Evolutionary conservation across 2,888 invertebrate genomes (phyloP).

Genomic region (Molorchus minor): DNA sequence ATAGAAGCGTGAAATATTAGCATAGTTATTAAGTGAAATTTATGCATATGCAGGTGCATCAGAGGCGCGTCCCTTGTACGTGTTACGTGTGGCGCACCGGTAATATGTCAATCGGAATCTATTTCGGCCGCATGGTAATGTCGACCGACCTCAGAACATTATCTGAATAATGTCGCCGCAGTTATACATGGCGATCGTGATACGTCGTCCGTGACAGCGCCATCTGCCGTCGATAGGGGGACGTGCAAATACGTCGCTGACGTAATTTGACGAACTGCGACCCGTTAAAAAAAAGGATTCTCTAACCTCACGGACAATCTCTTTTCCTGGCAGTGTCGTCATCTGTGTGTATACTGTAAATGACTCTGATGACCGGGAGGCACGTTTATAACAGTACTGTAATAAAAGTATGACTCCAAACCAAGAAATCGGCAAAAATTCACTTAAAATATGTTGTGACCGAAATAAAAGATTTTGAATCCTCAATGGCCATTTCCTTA

Average conservation of each 20-base stretch:
- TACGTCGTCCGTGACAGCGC: conserved; percentile 40
- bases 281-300: no score
- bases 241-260: conserved; percentile 34
- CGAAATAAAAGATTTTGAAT: no score
- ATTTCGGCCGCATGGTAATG: conserved; percentile 29
- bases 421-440: no score
- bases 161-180: conserved; percentile 42
- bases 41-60: conserved; percentile 39
- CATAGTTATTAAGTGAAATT: conserved; percentile 38
- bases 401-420: no score
- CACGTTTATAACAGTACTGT: no score
- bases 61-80: conserved; percentile 18
- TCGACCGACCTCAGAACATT: conserved; percentile 37
- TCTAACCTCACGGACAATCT: no score
- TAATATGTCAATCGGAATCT: conserved; percentile 40
- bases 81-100: conserved; percentile 30
- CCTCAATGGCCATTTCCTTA: no score
- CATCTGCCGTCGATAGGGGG: conserved; percentile 41
- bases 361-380: no score
- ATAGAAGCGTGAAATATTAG: conserved; percentile 37
- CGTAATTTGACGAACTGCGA: no score
- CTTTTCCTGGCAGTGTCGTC: no score
- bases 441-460: no score
- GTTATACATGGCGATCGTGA: conserved; percentile 41
- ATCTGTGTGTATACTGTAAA: no score